phyloP scores from a whole-genome alignment of 2,888 invertebrate genomes.

The Phymatocera aterrima region DNA sequence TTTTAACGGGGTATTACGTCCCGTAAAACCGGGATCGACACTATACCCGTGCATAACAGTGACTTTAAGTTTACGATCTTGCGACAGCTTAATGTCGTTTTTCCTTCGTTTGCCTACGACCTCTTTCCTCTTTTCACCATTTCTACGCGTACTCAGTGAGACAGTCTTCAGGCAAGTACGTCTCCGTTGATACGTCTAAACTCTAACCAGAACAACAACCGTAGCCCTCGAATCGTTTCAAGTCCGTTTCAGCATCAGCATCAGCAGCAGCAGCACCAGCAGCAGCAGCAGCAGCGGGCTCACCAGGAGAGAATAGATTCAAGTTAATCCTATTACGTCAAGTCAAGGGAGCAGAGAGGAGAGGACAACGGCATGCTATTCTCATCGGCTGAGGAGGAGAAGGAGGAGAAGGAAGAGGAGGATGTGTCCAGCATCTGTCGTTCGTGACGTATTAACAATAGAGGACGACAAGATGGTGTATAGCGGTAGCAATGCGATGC shows the following conservation, averaged over 20 bases:
- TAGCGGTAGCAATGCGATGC: constrained; percentile 12
- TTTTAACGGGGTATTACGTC: too few relatives aligned
- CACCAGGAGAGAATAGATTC: neutral
- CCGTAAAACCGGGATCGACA: too few relatives aligned
- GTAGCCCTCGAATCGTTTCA: too few relatives aligned
- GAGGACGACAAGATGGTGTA: constrained; percentile 11
- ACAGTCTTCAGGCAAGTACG: too few relatives aligned
- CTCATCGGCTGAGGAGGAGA: neutral
- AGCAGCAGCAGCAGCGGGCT: too few relatives aligned
- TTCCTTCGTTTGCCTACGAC: neutral
- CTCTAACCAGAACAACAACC: too few relatives aligned
- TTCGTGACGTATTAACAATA: constrained; percentile 16
- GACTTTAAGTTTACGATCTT: constrained; percentile 10
- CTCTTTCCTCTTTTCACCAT: neutral
- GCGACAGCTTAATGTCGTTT: neutral
- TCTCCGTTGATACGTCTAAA: too few relatives aligned
- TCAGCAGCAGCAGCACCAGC: too few relatives aligned
- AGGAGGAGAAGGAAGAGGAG: neutral
- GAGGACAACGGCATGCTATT: constrained; percentile 1
- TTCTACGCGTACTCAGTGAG: too few relatives aligned
- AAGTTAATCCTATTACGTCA: constrained; percentile 38
- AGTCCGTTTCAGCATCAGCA: neutral
- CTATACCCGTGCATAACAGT: neutral
- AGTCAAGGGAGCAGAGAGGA: neutral
- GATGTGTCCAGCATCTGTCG: constrained; percentile 33